Percentiles rank a stretch among this genome's conserved stretches.
phyloP scores from a whole-genome alignment of 2,888 invertebrate species.

The Frankliniella intonsa region DNA sequence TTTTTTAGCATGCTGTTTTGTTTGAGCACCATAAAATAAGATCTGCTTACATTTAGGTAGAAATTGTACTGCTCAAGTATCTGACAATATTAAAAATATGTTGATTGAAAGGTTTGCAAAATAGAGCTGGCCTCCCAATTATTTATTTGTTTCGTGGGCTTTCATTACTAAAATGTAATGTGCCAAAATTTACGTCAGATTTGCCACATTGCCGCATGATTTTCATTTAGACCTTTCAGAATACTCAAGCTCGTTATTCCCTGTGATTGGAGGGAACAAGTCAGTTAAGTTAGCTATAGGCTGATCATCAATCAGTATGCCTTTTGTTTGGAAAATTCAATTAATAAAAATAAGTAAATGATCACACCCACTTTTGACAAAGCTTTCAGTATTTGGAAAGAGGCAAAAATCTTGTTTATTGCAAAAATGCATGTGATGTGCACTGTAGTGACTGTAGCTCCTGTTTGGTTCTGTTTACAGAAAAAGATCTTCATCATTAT shows the following conservation, averaged over 20 bases:
- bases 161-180: too few species aligned
- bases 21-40: background rate
- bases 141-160: too few species aligned
- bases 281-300: background rate
- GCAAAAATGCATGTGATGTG: conserved; percentile 17
- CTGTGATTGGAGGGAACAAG: background rate
- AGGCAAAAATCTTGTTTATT: conserved; percentile 33
- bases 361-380: background rate
- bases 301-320: background rate
- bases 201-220: too few species aligned
- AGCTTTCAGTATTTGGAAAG: background rate
- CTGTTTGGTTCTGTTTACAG: conserved; percentile 57
- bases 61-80: background rate
- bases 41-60: background rate
- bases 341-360: background rate
- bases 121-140: too few species aligned
- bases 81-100: too few species aligned
- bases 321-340: background rate
- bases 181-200: too few species aligned
- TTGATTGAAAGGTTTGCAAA: too few species aligned
- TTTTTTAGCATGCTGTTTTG: background rate
- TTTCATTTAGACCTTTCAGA: too few species aligned
- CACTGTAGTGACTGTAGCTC: conserved; percentile 33
- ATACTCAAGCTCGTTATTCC: too few species aligned
- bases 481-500: conserved; percentile 85